Evolutionary conservation across 1,140 invertebrate genomes (phyloP), one percentile per base, ranked within the genome.

Genomic region (Cydia strobilella): DNA sequence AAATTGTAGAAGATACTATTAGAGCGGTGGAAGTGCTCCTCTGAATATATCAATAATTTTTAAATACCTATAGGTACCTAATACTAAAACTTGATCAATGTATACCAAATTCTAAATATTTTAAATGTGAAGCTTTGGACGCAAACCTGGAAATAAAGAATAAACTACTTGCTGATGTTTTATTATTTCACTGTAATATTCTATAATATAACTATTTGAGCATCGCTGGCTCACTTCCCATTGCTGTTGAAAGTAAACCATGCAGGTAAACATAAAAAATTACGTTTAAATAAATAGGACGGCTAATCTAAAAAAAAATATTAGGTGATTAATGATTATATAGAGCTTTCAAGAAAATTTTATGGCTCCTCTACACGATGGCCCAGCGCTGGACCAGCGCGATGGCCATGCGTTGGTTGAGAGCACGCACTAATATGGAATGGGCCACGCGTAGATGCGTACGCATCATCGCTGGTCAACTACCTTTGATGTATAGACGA

Each of bases 71-170:
- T 59, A 51, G 25, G 25, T n/a, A 51, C 48, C 20, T 59, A 59
- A 59, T 59, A 20, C 23, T 23, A 59, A 59, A 59, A 59, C 15
- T 18, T 39, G 4, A 39, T 69, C 15, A 69, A 69, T 69, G 27
- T 69, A 69, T 69, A 69, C 65, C 18, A 69, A 69, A 69, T 69
- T 69, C 65, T 3, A 69, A 69, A 69, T 5, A 35, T 9, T 25
- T 39, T 69, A 18, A 39, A 69, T 39, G 13, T 69, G 65, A 69
- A 69, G 27, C 27, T 69, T 69, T 69, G 65, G 65, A 69, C 42
- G 65, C 27, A 31, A 20, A 35, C n/a, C n/a, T 42, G 27, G 65
- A 69, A 54, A 59, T 76, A 76, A 76, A 76, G n/a, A 59, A 54
- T 72, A 71, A n/a, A 18, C 51, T 13, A 59, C n/a, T 66, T 27